These are phyloP conservation scores for Lanius ludovicianus DNA, from an alignment of 2,113 vertebrate species.

Conservation along the genomic window DNA sequence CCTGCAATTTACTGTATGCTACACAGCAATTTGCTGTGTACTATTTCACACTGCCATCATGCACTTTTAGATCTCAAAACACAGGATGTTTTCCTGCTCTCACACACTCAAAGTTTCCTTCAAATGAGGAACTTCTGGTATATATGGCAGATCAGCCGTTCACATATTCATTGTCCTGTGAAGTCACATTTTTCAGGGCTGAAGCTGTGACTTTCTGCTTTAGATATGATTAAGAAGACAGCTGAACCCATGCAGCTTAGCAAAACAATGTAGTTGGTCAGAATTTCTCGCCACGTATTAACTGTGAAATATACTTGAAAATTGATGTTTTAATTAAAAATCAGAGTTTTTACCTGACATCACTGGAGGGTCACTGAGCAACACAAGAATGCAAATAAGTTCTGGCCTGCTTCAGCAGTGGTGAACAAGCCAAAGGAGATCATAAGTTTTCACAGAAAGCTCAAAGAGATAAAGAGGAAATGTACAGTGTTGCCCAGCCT, in stretches of 20 bases:
- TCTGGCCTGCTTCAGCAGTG: background rate
- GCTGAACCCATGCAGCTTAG: background rate
- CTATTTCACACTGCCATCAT: background rate
- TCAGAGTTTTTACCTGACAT: conserved; percentile 5
- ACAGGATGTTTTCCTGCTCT: background rate
- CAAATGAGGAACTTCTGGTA: background rate
- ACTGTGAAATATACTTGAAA: conserved; percentile 68
- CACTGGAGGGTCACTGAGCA: background rate
- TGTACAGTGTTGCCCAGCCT: background rate
- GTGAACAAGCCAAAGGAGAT: background rate
- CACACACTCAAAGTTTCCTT: background rate
- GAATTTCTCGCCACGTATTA: conserved; percentile 32
- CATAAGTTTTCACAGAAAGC: background rate
- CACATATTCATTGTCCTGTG: background rate
- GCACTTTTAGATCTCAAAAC: conserved; percentile 5
- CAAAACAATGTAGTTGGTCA: conserved; percentile 43
- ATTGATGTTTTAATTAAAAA: conserved; percentile 60
- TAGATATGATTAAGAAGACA: conserved; percentile 26
- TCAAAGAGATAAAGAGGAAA: background rate
- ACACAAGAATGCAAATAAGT: conserved; percentile 26
- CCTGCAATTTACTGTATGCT: background rate
- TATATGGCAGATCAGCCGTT: background rate
- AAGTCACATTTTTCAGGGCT: conserved; percentile 9
- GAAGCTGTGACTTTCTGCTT: conserved; percentile 26
- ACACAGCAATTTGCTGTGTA: background rate